Evolutionary conservation across 2,888 invertebrate genomes (phyloP).

Genomic region (Drosophila fungiperda): DNA sequence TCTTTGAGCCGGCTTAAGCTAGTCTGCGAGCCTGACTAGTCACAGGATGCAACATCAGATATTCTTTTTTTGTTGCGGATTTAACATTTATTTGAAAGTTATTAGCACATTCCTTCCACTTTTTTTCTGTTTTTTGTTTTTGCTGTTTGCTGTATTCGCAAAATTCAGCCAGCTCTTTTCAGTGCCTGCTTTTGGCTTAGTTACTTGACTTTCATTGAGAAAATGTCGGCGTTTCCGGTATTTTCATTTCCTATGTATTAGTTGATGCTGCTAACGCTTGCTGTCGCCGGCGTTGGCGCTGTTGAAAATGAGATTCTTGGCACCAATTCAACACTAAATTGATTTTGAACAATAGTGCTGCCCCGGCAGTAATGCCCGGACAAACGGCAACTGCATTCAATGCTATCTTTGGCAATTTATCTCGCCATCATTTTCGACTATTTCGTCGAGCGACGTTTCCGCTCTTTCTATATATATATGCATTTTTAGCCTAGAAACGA

Average conservation of each 20-base stretch:
- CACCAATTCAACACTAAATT: slow-evolving; percentile 84
- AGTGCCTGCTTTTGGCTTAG: slow-evolving; percentile 29
- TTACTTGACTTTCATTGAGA: slow-evolving; percentile 54
- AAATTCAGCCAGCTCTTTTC: slow-evolving; percentile 31
- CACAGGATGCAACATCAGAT: slow-evolving; percentile 19
- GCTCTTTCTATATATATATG: slow-evolving; percentile 33
- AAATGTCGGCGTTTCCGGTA: slow-evolving; percentile 57
- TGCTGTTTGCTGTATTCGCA: slow-evolving; percentile 11
- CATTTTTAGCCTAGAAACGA: slow-evolving; percentile 7
- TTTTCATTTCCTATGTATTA: slow-evolving; percentile 59
- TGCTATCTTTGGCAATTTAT: slow-evolving; percentile 76
- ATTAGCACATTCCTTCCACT: slow-evolving; percentile 59
- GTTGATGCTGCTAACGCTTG: slow-evolving; percentile 34
- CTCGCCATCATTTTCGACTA: slow-evolving; percentile 69
- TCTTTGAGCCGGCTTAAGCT: slow-evolving; percentile 48
- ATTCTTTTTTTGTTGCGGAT: slow-evolving; percentile 18
- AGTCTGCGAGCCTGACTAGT: slow-evolving; percentile 44
- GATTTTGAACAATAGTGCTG: slow-evolving; percentile 82
- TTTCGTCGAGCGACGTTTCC: slow-evolving; percentile 56
- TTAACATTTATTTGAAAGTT: slow-evolving; percentile 64
- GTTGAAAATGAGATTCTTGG: slow-evolving; percentile 84
- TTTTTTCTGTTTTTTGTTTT: slow-evolving; percentile 36
- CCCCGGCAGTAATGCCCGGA: slow-evolving; percentile 9
- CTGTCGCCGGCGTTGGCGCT: slow-evolving; percentile 23
- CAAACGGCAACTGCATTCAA: slow-evolving; percentile 46